Conservation (phyloP, 2,888 invertebrate genomes). For the Eudasyphora cyanicolor region DNA sequence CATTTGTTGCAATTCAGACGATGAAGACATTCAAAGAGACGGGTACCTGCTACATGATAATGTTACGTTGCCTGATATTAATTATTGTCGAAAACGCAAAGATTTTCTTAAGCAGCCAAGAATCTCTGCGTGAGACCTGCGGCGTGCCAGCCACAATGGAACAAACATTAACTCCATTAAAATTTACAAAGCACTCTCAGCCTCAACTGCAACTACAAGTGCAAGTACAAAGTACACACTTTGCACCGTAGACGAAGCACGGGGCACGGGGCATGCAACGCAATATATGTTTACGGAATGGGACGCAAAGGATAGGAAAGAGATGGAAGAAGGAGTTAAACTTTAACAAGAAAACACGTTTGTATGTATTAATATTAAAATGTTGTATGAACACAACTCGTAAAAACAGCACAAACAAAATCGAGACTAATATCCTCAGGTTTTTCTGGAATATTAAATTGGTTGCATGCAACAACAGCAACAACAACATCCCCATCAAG, state of each 20-base stretch:
- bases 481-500: not conserved
- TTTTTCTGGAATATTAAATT: conserved; percentile 44
- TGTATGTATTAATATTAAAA: conserved; percentile 20
- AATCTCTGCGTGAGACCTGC: not conserved
- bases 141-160: conserved; percentile 11
- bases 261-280: too few relatives aligned
- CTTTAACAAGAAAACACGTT: conserved; percentile 18
- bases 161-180: conserved; percentile 33
- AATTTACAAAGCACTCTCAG: conserved; percentile 33
- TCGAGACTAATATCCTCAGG: conserved; percentile 40
- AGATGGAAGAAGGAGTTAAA: conserved; percentile 8
- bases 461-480: conserved; percentile 7
- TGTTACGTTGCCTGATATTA: conserved; percentile 14
- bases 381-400: conserved; percentile 13
- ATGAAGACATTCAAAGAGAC: not conserved
- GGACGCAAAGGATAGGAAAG: too few relatives aligned
- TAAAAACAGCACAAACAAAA: conserved; percentile 22
- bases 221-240: conserved; percentile 14
- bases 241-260: too few relatives aligned
- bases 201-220: not conserved
- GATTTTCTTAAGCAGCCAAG: not conserved
- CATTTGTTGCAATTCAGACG: not conserved
- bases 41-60: not conserved
- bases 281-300: too few relatives aligned
- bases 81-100: conserved; percentile 10